Evolutionary conservation across 2,888 invertebrate species (phyloP).

Genomic region (Cataglyphis rosenhaueri): DNA sequence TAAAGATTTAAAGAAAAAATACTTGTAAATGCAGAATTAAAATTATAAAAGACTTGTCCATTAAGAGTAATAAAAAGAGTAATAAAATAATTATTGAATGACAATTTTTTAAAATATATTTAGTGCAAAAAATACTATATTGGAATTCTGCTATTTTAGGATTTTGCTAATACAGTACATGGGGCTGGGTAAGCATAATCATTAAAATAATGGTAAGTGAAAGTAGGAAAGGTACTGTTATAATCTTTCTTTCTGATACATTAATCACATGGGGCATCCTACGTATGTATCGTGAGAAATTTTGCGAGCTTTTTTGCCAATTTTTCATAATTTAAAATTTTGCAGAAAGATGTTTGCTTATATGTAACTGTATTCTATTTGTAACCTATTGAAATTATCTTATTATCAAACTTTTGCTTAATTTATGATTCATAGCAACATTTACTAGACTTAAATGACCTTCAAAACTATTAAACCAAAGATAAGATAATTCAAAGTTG

Average conservation of each 20-base stretch:
- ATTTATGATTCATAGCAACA: constrained; percentile 10
- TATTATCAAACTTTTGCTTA: not conserved
- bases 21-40: not conserved
- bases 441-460: not conserved
- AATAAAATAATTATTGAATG: not conserved
- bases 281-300: not conserved
- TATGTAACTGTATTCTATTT: not conserved
- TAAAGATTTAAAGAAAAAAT: not conserved
- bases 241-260: constrained; percentile 59
- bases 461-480: not conserved
- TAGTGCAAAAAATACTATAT: constrained; percentile 6
- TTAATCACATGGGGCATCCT: not conserved
- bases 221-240: constrained; percentile 77
- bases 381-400: not conserved
- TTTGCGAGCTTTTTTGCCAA: not conserved
- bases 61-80: not conserved
- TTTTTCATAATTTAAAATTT: not conserved
- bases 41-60: not conserved
- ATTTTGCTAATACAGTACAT: constrained; percentile 81
- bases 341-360: not conserved
- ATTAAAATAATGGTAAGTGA: constrained; percentile 73
- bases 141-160: constrained; percentile 78
- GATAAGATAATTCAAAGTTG: constrained; percentile 13
- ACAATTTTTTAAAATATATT: not conserved
- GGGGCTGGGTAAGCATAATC: constrained; percentile 82